These are phyloP conservation scores for Syngnathus rostellatus DNA, from an alignment of 2,797 vertebrate species.

Conservation along the genomic window DNA sequence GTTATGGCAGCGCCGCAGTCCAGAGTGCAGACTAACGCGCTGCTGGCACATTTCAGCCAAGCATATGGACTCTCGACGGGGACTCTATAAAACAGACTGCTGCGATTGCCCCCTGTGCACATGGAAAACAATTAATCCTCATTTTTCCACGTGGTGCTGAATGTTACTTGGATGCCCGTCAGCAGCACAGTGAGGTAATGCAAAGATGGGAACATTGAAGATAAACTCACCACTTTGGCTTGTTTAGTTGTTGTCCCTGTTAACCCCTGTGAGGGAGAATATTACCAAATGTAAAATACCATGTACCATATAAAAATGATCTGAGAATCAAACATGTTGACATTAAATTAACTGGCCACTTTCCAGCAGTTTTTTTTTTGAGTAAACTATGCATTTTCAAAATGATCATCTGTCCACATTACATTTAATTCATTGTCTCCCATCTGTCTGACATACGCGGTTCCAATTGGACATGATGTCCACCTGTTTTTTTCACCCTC, in stretches of 20 bases:
- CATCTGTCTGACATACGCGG: neutral
- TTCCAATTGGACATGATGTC: neutral
- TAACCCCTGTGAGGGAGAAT: neutral
- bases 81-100: slow-evolving; percentile 40
- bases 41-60: slow-evolving; percentile 49
- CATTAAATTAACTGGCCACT: neutral
- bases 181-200: slow-evolving; percentile 12
- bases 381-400: neutral
- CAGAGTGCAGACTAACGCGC: slow-evolving; percentile 34
- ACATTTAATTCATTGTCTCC: neutral
- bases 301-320: neutral
- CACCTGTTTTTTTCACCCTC: too few species aligned
- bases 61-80: slow-evolving; percentile 62
- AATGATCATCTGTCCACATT: neutral
- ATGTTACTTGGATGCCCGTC: slow-evolving; percentile 32
- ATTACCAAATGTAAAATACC: neutral
- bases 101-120: slow-evolving; percentile 52
- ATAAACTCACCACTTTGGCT: neutral
- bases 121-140: slow-evolving; percentile 64
- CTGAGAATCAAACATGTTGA: neutral
- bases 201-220: neutral
- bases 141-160: slow-evolving; percentile 27
- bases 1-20: slow-evolving; percentile 25
- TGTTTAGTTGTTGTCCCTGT: neutral
- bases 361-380: neutral